Evolutionary conservation across 2,113 vertebrate species (phyloP).

Genomic region (Garra rufa): DNA sequence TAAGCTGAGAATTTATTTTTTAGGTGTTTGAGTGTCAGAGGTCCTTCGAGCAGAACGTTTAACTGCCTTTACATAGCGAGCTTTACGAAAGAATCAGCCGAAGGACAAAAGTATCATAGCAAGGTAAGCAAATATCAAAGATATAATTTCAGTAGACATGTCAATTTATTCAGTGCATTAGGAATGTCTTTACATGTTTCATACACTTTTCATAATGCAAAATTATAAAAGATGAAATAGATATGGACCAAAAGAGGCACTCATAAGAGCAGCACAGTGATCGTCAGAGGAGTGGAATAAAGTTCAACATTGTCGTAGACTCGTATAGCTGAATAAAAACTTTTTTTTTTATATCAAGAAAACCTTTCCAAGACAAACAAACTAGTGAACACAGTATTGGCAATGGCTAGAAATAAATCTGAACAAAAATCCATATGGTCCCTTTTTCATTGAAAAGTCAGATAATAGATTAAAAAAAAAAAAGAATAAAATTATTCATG

Average conservation of each 20-base stretch:
- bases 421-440: background rate
- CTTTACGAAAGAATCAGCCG: background rate
- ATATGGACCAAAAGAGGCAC: background rate
- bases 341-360: background rate
- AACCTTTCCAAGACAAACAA: background rate
- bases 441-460: background rate
- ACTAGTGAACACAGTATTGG: background rate
- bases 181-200: conserved; percentile 1
- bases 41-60: background rate
- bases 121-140: background rate
- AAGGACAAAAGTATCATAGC: background rate
- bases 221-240: background rate
- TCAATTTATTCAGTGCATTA: background rate
- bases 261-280: background rate
- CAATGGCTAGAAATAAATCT: background rate
- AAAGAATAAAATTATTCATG: background rate
- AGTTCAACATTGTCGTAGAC: background rate
- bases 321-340: background rate
- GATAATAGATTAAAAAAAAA: background rate
- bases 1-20: too few species aligned
- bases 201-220: too few species aligned
- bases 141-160: background rate
- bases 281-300: background rate
- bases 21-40: background rate
- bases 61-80: background rate